Conservation (phyloP, 2,888 invertebrate genomes). For the Chymomyza caudatula region DNA sequence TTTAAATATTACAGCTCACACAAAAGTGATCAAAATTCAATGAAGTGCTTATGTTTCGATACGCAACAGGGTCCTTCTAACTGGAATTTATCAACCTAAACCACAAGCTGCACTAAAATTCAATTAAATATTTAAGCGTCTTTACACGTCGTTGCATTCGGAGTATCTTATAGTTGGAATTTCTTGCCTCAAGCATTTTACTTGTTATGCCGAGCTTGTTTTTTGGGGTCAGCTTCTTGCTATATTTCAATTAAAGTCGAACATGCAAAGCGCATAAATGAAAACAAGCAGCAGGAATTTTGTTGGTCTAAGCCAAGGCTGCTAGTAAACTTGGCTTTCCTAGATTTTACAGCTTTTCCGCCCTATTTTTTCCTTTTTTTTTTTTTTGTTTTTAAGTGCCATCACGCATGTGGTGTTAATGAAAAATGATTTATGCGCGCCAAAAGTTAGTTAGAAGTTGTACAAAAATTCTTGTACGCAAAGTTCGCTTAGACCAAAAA, state of each 20-base stretch:
- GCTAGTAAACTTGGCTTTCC: not conserved
- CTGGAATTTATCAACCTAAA: too few species aligned
- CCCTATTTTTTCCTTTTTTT: not conserved
- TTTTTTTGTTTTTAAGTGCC: not conserved
- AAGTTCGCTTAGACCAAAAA: slow-evolving; percentile 18
- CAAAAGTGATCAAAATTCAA: too few species aligned
- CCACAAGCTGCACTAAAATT: too few species aligned
- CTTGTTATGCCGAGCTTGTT: not conserved
- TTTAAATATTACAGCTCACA: too few species aligned
- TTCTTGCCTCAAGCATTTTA: not conserved
- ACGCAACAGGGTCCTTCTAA: too few species aligned
- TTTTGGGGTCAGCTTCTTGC: slow-evolving; percentile 7
- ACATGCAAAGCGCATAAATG: slow-evolving; percentile 47
- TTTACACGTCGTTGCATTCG: too few species aligned
- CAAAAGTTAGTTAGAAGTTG: not conserved
- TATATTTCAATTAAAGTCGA: slow-evolving; percentile 65
- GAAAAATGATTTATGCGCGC: slow-evolving; percentile 63
- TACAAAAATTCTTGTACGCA: slow-evolving; percentile 22
- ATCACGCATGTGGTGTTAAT: slow-evolving; percentile 54
- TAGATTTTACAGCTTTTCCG: not conserved
- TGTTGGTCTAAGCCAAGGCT: not conserved
- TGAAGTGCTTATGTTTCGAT: too few species aligned
- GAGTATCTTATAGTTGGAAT: not conserved
- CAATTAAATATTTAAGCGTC: too few species aligned
- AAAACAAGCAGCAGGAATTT: slow-evolving; percentile 18